Conservation (phyloP, 2,888 invertebrate genomes). For the Odontomyia ornata region DNA sequence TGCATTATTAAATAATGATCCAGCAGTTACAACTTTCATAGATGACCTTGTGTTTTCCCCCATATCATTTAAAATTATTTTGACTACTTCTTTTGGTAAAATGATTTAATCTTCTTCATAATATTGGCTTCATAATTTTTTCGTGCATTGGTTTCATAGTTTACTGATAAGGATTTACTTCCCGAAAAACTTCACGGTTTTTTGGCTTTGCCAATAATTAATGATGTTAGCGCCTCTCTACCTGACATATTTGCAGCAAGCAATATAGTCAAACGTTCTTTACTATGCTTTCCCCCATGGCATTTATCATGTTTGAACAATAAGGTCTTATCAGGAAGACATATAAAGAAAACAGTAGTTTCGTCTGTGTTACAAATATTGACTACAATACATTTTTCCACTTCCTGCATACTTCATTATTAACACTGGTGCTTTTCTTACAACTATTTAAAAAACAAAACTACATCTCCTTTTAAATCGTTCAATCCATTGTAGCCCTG, state of each 20-base stretch:
- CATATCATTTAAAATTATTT: too few relatives aligned
- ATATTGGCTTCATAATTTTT: conserved; percentile 30
- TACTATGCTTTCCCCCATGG: conserved; percentile 42
- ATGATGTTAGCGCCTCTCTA: conserved; percentile 49
- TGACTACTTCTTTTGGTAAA: too few relatives aligned
- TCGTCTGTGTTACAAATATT: neutral
- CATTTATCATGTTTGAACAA: neutral
- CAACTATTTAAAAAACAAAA: too few relatives aligned
- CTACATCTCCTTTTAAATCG: too few relatives aligned
- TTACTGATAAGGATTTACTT: too few relatives aligned
- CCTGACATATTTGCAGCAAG: conserved; percentile 53
- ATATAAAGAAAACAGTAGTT: neutral
- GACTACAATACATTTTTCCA: too few relatives aligned
- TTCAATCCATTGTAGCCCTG: too few relatives aligned
- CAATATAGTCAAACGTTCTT: conserved; percentile 53
- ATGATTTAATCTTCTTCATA: conserved; percentile 36
- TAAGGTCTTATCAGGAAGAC: conserved; percentile 1
- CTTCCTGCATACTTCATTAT: too few relatives aligned
- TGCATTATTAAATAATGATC: too few relatives aligned
- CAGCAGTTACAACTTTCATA: too few relatives aligned
- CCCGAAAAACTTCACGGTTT: conserved; percentile 53
- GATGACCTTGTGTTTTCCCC: too few relatives aligned
- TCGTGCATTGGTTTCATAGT: neutral
- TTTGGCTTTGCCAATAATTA: conserved; percentile 53
- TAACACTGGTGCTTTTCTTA: too few relatives aligned